Percentiles rank a stretch among this genome's conserved stretches.
These are phyloP conservation scores for Drosophila takahashii DNA, from an alignment of 1,140 invertebrate species.

Conservation along the genomic window DNA sequence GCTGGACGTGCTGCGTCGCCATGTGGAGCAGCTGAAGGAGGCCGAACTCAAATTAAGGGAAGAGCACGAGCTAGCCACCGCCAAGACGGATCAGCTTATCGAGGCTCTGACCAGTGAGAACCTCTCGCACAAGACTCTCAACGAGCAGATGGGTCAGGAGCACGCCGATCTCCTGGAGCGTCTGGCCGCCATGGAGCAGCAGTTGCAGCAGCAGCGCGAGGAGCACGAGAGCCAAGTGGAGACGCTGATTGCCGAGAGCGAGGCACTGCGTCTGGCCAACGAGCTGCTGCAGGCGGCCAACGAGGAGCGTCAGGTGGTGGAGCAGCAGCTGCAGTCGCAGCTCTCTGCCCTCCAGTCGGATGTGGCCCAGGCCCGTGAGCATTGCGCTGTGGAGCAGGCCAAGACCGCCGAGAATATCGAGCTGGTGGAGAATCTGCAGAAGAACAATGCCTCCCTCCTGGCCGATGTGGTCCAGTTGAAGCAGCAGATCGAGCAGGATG, in stretches of 20 bases:
- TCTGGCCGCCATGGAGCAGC: conserved; percentile 54
- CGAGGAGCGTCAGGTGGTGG: conserved; percentile 44
- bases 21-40: conserved; percentile 79
- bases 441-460: conserved; percentile 60
- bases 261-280: conserved; percentile 69
- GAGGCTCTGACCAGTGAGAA: conserved; percentile 67
- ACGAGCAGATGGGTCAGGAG: conserved; percentile 62
- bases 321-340: conserved; percentile 48
- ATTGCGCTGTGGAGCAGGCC: conserved; percentile 48
- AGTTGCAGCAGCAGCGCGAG: conserved; percentile 61
- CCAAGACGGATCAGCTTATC: conserved; percentile 70
- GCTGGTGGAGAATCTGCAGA: conserved; percentile 65
- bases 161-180: conserved; percentile 50
- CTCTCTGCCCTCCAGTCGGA: conserved; percentile 58
- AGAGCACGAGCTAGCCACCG: conserved; percentile 56
- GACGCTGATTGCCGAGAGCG: conserved; percentile 59
- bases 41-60: conserved; percentile 70
- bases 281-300: conserved; percentile 56
- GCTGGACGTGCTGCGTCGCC: conserved; percentile 74
- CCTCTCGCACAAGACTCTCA: conserved; percentile 59
- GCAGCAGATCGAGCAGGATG: conserved; percentile 79
- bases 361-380: conserved; percentile 48
- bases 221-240: conserved; percentile 71
- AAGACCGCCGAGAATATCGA: conserved; percentile 57
- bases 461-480: conserved; percentile 60